Base-by-base conservation (phyloP, 2,113 vertebrate species). In the Henicopernis longicauda region DNA sequence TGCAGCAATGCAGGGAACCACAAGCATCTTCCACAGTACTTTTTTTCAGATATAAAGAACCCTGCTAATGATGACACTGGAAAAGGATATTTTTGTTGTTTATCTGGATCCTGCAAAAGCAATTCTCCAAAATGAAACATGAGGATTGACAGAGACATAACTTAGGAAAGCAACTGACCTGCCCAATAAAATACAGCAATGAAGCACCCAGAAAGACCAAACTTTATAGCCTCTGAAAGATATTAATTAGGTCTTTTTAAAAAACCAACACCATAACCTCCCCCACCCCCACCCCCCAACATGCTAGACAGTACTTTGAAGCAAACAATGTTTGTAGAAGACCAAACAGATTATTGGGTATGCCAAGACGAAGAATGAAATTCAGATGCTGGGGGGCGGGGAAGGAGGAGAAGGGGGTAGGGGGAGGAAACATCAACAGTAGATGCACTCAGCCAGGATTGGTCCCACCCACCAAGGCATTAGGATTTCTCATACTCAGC, bases 281-380 rank as follows among this genome's bases (percentile, higher is more conserved):
- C 1, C 14, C 2, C 4, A 8, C 2, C 3, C 8, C 40, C 36
- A 83, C 9, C 2, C 3, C 8, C 40, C 36, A 83, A 20, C 10
- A 45, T 19, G 3, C 27, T 40, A 80, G n/a, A n/a, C 12, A 44
- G 29, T 32, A 76, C 19, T 23, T 8, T 71, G 36, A 76, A 47
- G 40, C 2, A 83, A 80, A 70, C 16, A 27, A 10, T 6, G 1
- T 19, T 34, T 61, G 34, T 16, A 84, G 57, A 71, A 74, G 20
- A 86, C 32, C 26, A 63, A 65, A 76, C 25, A 62, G 21, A 52
- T 72, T 50, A 82, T 5, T 50, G 26, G 5, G 10, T 32, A 74
- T 61, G 40, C 26, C 22, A 61, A 58, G 45, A 58, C 36, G 21
- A n/a, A 74, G 36, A 86, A 71, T 57, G 25, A 36, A 80, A 90